Conservation (phyloP, 2,888 invertebrate genomes). For the Dascillus cervinus region DNA sequence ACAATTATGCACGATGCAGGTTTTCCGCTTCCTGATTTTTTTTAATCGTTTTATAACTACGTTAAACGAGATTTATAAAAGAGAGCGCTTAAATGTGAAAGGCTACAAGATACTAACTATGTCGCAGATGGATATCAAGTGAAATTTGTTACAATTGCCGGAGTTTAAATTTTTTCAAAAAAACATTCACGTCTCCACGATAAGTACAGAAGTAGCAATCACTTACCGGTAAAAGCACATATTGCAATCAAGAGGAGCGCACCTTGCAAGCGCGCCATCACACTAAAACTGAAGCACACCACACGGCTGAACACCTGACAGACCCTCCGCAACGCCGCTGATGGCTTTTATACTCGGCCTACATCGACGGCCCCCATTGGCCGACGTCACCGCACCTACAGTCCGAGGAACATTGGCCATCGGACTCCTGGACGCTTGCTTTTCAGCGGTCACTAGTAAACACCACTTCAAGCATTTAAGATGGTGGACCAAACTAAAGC, state of each 20-base stretch:
- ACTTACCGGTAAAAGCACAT: constrained; percentile 38
- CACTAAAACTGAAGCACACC: constrained; percentile 33
- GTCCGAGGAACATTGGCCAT: constrained; percentile 34
- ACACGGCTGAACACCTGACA: constrained; percentile 40
- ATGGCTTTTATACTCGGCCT: constrained; percentile 43
- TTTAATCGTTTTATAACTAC: too few relatives aligned
- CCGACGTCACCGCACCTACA: constrained; percentile 35
- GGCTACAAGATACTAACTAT: too few relatives aligned
- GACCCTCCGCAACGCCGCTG: constrained; percentile 36
- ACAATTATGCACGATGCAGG: too few relatives aligned
- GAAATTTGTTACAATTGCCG: too few relatives aligned
- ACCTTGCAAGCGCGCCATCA: constrained; percentile 38
- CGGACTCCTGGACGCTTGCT: constrained; percentile 25
- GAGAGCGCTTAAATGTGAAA: too few relatives aligned
- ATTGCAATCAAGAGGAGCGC: constrained; percentile 35
- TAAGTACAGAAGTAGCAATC: too few relatives aligned
- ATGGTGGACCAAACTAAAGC: constrained; percentile 7
- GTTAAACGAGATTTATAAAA: too few relatives aligned
- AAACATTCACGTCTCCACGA: too few relatives aligned
- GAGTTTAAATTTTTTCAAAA: too few relatives aligned
- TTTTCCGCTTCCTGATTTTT: too few relatives aligned
- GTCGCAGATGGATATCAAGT: too few relatives aligned
- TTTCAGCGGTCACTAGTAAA: constrained; percentile 21
- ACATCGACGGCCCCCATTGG: constrained; percentile 39
- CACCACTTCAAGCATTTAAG: constrained; percentile 8